Conservation (phyloP, 2,888 invertebrate species). For the Dexiosoma caninum region DNA sequence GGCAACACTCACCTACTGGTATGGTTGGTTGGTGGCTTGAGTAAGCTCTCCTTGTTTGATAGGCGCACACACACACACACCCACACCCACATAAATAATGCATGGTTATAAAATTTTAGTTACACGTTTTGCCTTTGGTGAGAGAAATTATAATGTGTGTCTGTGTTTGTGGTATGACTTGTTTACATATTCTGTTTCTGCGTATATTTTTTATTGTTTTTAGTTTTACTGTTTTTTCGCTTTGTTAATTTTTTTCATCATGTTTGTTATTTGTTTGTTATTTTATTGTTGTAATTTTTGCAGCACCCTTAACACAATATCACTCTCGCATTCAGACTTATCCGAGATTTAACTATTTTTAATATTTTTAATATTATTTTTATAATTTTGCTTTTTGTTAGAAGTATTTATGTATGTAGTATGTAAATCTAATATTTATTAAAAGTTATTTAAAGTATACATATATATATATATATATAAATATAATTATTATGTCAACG, state of each 20-base stretch:
- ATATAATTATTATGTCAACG: slow-evolving; percentile 8
- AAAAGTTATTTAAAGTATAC: neutral
- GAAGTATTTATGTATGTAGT: slow-evolving; percentile 45
- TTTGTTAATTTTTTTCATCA: slow-evolving; percentile 49
- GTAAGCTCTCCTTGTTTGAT: neutral
- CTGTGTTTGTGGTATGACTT: slow-evolving; percentile 23
- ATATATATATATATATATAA: neutral
- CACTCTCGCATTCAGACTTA: slow-evolving; percentile 78
- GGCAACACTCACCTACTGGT: neutral
- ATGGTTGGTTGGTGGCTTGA: neutral
- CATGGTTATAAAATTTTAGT: no score
- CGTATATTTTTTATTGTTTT: slow-evolving; percentile 34
- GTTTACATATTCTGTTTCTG: neutral
- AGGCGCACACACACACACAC: neutral
- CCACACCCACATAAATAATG: no score
- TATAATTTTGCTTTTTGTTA: slow-evolving; percentile 10
- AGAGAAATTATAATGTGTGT: neutral
- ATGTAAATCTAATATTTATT: slow-evolving; percentile 61
- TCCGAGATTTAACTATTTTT: slow-evolving; percentile 73
- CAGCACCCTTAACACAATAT: slow-evolving; percentile 77
- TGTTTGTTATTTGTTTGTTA: slow-evolving; percentile 43
- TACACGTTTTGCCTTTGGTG: no score
- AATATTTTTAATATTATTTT: slow-evolving; percentile 33
- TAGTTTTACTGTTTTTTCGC: slow-evolving; percentile 31
- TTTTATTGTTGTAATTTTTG: slow-evolving; percentile 65